Base-by-base conservation (phyloP, 2,888 invertebrate species). In the Cataglyphis livida region DNA sequence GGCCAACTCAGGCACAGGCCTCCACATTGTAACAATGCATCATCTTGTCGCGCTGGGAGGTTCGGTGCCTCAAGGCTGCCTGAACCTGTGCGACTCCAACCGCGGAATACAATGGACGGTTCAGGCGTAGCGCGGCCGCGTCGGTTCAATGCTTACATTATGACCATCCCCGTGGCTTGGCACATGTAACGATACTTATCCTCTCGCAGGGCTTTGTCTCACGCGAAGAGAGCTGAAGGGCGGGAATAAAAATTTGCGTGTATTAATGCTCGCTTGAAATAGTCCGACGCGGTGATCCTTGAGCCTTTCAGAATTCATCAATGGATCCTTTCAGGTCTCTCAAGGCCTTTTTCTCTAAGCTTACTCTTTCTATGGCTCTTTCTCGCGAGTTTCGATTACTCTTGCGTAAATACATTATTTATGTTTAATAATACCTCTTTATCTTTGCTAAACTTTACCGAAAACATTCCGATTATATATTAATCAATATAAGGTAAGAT, bases 21-120 rank as follows among this genome's bases (percentile, higher is more conserved):
- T 25, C 85, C 76, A 85, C 89, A 91, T 90, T 92, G 91, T 91
- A 91, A 91, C 93, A 89, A 93, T 93, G 91, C 92, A 93, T 93
- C 93, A 93, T 93, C 92, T 93, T 93, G 93, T 93, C 93, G 92
- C 93, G 92, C 90, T 93, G 92, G 92, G 93, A 92, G 93, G 93
- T 93, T 93, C 90, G 89, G 90, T 83, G 86, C 90, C 88, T 91
- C 92, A 92, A 92, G 92, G 92, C 89, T 91, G 88, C 88, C 85
- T 89, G 91, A 92, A 92, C 91, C 91, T 91, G 91, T 86, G 91
- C 87, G 91, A 91, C 92, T 91, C 89, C 87, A 89, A 86, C 87
- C 85, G 84, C 84, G 87, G 91, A 92, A 92, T 91, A 92, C 92
- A 92, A 92, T 92, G 90, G 92, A 88, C 88, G 90, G 89, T 91